Percentiles rank a stretch among this genome's conserved stretches.
Conservation (phyloP, 2,113 vertebrate species). For the Odocoileus virginianus region DNA sequence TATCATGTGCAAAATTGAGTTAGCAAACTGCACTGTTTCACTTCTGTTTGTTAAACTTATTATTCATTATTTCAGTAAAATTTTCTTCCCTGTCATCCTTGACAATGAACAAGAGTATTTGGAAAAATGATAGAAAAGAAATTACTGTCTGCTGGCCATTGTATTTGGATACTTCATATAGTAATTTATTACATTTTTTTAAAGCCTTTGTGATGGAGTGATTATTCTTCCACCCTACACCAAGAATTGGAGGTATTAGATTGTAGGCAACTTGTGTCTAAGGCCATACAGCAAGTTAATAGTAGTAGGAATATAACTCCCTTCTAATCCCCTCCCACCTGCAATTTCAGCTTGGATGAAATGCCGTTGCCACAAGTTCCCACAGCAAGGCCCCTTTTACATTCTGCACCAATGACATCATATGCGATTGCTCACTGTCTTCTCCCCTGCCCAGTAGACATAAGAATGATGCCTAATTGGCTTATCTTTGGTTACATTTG, state of each 20-base stretch:
- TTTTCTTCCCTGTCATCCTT: neutral
- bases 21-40: neutral
- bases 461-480: neutral
- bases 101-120: neutral
- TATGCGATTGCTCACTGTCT: neutral
- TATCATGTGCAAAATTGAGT: neutral
- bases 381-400: neutral
- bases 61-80: neutral
- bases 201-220: neutral
- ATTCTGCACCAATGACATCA: neutral
- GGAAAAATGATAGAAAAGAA: neutral
- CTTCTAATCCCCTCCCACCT: neutral
- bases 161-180: neutral
- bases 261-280: neutral
- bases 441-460: neutral
- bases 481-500: neutral
- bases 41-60: neutral
- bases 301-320: neutral
- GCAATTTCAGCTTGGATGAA: neutral
- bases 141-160: neutral
- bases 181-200: neutral
- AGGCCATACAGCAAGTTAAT: neutral
- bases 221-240: neutral
- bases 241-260: neutral
- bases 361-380: no score